phyloP scores from a whole-genome alignment of 2,113 vertebrate species.

The Phaethon lepturus region DNA sequence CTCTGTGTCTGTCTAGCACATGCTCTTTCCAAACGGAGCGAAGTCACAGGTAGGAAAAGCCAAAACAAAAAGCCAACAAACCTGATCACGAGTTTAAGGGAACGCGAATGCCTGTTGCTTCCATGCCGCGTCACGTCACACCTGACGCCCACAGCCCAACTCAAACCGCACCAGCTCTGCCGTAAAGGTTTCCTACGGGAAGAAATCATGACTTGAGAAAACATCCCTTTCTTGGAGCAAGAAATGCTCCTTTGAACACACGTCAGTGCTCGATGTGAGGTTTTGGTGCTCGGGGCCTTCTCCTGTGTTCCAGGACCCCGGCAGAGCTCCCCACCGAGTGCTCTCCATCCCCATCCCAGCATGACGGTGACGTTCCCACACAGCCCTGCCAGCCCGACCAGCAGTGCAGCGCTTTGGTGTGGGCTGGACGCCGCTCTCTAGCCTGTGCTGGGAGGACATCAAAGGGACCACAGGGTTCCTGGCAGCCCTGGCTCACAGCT shows the following conservation, averaged over 20 bases:
- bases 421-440: fast-evolving
- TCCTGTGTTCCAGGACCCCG: background rate
- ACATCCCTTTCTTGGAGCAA: background rate
- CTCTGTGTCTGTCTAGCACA: background rate
- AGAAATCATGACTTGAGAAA: background rate
- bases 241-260: background rate
- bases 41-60: background rate
- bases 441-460: background rate
- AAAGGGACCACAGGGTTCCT: background rate
- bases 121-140: fast-evolving
- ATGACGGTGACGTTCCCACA: fast-evolving
- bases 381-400: background rate
- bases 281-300: background rate
- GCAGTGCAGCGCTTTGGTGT: background rate
- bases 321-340: fast-evolving
- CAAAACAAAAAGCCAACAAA: background rate
- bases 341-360: background rate
- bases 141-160: background rate
- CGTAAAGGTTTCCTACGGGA: background rate
- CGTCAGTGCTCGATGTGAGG: background rate
- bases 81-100: background rate
- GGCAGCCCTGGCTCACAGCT: background rate
- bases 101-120: fast-evolving
- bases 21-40: background rate
- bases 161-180: background rate